Base-by-base conservation (phyloP, 2,888 invertebrate species). In the Drosophila suboccidentalis region DNA sequence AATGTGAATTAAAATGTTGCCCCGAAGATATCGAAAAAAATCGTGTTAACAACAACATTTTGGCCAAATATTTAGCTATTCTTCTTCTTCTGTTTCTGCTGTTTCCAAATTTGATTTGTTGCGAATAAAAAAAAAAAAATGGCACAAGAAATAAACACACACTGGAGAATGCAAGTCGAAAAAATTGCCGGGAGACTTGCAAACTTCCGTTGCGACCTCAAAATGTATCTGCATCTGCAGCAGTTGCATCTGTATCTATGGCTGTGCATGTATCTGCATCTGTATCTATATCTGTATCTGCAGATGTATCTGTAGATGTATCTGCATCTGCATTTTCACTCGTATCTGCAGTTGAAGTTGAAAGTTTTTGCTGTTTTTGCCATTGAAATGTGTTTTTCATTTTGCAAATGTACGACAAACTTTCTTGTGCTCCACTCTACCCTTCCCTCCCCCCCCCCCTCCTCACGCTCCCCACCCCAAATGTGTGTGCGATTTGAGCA, bases 361-460 rank as follows among this genome's bases (percentile, higher is more conserved):
- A 8, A 41, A 38, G 34, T 34, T 55, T 32, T 22, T 39, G 11
- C 44, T 34, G 29, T 39, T 19, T 22, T 34, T 38, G 32, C 29
- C 41, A 44, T 55, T 58, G 57, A 78, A 77, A 65, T 65, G 73
- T 55, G 36, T 51, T 75, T 57, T 78, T 73, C 74, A 74, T 72
- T 57, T 75, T 5, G 38, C 60, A 72, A 60, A 67, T 61, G 68
- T 34, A 49, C 70, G 54, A 60, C 47, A 79, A 67, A 75, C 57
- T 68, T 68, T 55, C 19, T 55, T 75, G 50, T 64, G 65, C 39
- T 41, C 36, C n/a, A 11, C 39, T 72, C 5, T n/a, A 26, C 0
- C n/a, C 36, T 1, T 13, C 8, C 34, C 36, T 26, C 15, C 36
- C 38, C 13, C 10, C 19, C 9, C 6, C 13, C 38, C 22, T 9